Conservation (phyloP, 2,888 invertebrate genomes). For the Ornithoptera priamus region DNA sequence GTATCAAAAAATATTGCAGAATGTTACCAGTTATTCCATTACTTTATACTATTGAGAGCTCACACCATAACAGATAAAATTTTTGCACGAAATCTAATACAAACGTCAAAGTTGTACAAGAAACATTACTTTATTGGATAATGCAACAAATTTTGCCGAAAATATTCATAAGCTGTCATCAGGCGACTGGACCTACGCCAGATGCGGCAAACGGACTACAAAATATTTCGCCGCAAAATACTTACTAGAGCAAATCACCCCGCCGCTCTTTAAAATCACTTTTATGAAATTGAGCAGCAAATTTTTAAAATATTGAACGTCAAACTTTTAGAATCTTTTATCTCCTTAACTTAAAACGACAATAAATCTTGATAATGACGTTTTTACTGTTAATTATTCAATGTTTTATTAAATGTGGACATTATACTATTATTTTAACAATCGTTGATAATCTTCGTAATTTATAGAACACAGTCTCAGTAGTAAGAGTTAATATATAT, state of each 20-base stretch:
- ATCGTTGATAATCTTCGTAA: too few species aligned
- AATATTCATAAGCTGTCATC: slow-evolving; percentile 81
- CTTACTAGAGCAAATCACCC: slow-evolving; percentile 72
- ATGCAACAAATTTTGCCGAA: slow-evolving; percentile 71
- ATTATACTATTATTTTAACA: neutral
- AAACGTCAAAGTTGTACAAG: slow-evolving; percentile 61
- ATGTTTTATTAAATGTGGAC: neutral
- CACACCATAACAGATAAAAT: neutral
- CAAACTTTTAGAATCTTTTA: slow-evolving; percentile 30
- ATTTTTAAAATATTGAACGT: slow-evolving; percentile 47
- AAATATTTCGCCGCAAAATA: slow-evolving; percentile 76
- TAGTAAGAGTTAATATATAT: too few species aligned
- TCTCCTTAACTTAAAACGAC: slow-evolving; percentile 11
- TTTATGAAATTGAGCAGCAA: slow-evolving; percentile 64
- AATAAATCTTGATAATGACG: neutral
- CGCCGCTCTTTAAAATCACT: slow-evolving; percentile 71
- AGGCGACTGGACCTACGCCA: slow-evolving; percentile 76
- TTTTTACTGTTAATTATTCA: neutral
- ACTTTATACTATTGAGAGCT: neutral
- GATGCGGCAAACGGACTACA: slow-evolving; percentile 73
- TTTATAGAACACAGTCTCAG: too few species aligned
- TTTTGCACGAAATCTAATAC: slow-evolving; percentile 45
- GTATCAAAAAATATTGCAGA: neutral
- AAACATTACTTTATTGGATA: slow-evolving; percentile 60
- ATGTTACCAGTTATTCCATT: neutral